A percentile compares a stretch with the other conserved stretches of the same genome.
phyloP scores from a whole-genome alignment of 2,797 vertebrate genomes.

The Pipistrellus nathusii region DNA sequence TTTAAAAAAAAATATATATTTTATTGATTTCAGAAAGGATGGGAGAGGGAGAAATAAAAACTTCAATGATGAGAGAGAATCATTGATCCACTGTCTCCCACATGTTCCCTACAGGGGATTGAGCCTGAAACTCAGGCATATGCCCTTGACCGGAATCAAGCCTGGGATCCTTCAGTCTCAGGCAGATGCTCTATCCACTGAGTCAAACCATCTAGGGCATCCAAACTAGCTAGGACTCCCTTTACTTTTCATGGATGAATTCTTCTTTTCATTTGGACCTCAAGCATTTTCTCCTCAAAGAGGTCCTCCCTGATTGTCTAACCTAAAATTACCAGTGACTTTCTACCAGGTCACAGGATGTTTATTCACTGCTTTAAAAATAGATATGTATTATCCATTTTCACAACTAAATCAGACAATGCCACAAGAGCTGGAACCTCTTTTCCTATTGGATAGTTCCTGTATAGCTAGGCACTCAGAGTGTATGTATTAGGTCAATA shows the following conservation, averaged over 20 bases:
- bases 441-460: neutral
- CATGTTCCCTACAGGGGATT: too few species aligned
- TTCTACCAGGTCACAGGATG: neutral
- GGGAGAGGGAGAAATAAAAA: too few species aligned
- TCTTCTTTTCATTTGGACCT: neutral
- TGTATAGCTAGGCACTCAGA: neutral
- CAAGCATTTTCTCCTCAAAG: neutral
- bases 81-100: too few species aligned
- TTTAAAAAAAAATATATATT: neutral
- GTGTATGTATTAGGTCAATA: neutral
- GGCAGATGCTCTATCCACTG: too few species aligned
- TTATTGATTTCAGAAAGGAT: too few species aligned
- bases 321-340: neutral
- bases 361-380: constrained; percentile 8
- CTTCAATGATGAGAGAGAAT: too few species aligned
- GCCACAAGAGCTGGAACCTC: neutral
- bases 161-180: too few species aligned
- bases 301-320: neutral
- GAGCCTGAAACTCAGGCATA: too few species aligned
- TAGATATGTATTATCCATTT: neutral
- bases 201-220: too few species aligned
- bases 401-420: neutral
- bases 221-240: too few species aligned
- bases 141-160: too few species aligned
- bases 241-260: constrained; percentile 15